Percentiles rank a stretch among this genome's conserved stretches.
These are phyloP conservation scores for Scrobipalpa atriplicella DNA, from an alignment of 2,888 invertebrate species.

Conservation along the genomic window DNA sequence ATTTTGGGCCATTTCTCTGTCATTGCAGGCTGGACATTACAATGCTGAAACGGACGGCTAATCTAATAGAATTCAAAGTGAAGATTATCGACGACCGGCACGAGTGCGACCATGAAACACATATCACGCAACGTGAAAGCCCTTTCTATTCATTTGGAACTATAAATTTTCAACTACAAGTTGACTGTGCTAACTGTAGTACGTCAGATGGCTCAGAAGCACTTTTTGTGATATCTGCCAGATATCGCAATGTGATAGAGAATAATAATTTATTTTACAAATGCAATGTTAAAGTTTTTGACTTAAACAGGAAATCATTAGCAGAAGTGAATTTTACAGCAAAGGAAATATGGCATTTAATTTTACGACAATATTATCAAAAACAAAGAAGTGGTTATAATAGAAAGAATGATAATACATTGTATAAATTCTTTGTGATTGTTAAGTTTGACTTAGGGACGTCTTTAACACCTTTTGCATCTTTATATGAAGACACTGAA, in stretches of 20 bases:
- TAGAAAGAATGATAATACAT: background rate
- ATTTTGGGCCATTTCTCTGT: too few relatives aligned
- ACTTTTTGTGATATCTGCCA: background rate
- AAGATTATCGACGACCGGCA: too few relatives aligned
- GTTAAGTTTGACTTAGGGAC: background rate
- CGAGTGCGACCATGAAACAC: too few relatives aligned
- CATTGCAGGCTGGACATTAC: too few relatives aligned
- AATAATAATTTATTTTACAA: background rate
- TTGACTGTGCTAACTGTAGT: background rate
- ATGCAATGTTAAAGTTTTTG: background rate
- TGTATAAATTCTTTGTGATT: background rate
- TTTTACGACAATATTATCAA: too few relatives aligned
- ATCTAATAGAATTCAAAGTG: too few relatives aligned
- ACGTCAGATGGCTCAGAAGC: background rate
- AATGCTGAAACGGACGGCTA: too few relatives aligned
- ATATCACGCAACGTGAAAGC: background rate
- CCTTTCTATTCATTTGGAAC: background rate
- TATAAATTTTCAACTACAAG: background rate
- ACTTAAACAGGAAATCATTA: too few relatives aligned
- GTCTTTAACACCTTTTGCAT: background rate
- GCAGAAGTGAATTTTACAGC: background rate
- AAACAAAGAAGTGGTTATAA: too few relatives aligned
- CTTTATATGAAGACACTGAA: background rate
- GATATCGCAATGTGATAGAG: background rate
- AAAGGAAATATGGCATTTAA: background rate